These are phyloP conservation scores for Meloidogyne hapla DNA, from an alignment of 1,140 invertebrate genomes.

Conservation along the genomic window DNA sequence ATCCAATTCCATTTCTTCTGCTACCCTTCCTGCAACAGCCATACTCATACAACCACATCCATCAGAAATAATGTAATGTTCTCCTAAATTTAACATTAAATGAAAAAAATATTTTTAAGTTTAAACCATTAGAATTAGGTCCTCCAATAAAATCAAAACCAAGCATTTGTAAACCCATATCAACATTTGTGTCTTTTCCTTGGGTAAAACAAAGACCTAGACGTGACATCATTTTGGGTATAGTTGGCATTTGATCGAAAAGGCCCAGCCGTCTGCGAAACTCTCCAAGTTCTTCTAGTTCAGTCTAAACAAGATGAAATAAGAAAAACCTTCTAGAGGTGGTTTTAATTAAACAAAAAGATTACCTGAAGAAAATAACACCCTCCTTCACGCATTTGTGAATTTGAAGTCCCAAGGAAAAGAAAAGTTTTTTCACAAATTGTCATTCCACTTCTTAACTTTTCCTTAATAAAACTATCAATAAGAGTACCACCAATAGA, in stretches of 20 bases:
- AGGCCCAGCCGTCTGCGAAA: slow-evolving; percentile 37
- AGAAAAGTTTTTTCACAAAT: slow-evolving; percentile 36
- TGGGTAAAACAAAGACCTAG: slow-evolving; percentile 52
- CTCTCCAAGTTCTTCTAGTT: slow-evolving; percentile 23
- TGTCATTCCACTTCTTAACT: slow-evolving; percentile 29
- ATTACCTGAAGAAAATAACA: slow-evolving; percentile 50
- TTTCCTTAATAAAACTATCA: slow-evolving; percentile 24
- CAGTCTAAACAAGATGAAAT: too few species aligned
- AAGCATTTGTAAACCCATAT: slow-evolving; percentile 25
- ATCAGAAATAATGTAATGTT: slow-evolving; percentile 49
- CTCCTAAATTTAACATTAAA: neutral
- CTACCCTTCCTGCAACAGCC: slow-evolving; percentile 30
- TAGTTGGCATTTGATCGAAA: slow-evolving; percentile 34
- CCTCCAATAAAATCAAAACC: slow-evolving; percentile 42
- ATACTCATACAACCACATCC: slow-evolving; percentile 41
- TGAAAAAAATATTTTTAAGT: neutral
- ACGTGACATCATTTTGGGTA: slow-evolving; percentile 52
- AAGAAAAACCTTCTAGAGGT: too few species aligned
- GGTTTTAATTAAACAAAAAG: too few species aligned
- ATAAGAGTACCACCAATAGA: slow-evolving; percentile 22
- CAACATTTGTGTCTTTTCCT: slow-evolving; percentile 29
- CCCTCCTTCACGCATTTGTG: slow-evolving; percentile 50
- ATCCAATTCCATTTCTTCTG: slow-evolving; percentile 10
- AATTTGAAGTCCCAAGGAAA: slow-evolving; percentile 50
- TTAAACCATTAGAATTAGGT: slow-evolving; percentile 17